These are phyloP conservation scores for Spilarctia lutea DNA, from an alignment of 2,888 invertebrate genomes.

Conservation along the genomic window DNA sequence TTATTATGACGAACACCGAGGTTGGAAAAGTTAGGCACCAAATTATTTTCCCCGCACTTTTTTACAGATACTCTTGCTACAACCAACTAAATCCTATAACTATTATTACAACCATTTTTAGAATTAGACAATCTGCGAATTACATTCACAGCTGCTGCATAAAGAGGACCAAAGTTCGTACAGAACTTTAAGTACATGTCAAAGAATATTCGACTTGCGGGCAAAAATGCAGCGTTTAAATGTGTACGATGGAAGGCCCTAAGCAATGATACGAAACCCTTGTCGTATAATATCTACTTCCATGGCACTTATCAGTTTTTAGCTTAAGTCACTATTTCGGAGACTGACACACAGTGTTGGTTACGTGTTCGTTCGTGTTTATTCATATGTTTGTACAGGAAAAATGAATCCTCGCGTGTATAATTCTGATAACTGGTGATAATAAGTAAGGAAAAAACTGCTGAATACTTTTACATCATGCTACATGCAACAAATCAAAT, in stretches of 20 bases:
- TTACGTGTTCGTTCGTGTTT: slow-evolving; percentile 10
- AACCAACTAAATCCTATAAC: no score
- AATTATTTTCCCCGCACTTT: background rate
- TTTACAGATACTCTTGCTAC: background rate
- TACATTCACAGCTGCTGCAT: no score
- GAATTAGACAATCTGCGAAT: no score
- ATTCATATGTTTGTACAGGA: background rate
- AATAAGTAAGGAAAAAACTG: background rate
- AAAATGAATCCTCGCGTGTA: slow-evolving; percentile 9
- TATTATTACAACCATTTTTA: no score
- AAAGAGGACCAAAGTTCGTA: no score
- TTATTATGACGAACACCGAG: background rate
- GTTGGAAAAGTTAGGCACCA: background rate
- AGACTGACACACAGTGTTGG: slow-evolving; percentile 3
- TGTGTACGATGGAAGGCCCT: slow-evolving; percentile 3
- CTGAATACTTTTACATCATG: background rate
- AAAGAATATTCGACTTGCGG: background rate
- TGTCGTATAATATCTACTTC: slow-evolving; percentile 14
- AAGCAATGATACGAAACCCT: slow-evolving; percentile 7
- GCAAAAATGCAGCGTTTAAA: slow-evolving; percentile 4
- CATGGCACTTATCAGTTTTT: slow-evolving; percentile 11
- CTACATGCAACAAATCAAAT: background rate
- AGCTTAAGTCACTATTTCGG: slow-evolving; percentile 13
- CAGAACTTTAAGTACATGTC: slow-evolving; percentile 4
- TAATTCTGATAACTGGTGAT: slow-evolving; percentile 12